Conservation (phyloP, 1,140 invertebrate species). For the Protaetia brevitarsis region DNA sequence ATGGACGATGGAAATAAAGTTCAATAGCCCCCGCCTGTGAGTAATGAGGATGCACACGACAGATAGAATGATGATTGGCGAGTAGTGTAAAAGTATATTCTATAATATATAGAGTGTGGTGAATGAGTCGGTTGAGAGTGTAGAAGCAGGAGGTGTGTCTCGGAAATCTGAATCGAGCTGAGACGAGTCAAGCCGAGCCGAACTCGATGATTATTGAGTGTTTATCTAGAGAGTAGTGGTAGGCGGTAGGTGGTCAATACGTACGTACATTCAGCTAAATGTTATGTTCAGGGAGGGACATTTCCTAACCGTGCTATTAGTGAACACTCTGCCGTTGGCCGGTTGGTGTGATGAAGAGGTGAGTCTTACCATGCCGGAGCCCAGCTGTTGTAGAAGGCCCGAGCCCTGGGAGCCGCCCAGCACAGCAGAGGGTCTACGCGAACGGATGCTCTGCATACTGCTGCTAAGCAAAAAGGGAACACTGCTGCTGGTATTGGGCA, state of each 20-base stretch:
- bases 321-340: constrained; percentile 63
- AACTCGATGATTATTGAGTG: constrained; percentile 2
- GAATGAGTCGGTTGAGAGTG: not conserved
- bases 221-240: constrained; percentile 13
- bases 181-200: too few species aligned
- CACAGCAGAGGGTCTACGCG: constrained; percentile 70
- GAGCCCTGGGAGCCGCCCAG: constrained; percentile 64
- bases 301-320: constrained; percentile 75
- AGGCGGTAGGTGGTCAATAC: constrained; percentile 42
- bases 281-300: constrained; percentile 67
- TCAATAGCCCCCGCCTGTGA: constrained; percentile 43
- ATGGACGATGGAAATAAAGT: not conserved
- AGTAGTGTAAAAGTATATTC: constrained; percentile 34
- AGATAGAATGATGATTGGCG: constrained; percentile 35
- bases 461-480: constrained; percentile 78
- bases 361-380: constrained; percentile 84
- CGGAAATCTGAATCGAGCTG: too few species aligned
- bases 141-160: too few species aligned
- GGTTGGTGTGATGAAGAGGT: constrained; percentile 59
- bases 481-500: constrained; percentile 84
- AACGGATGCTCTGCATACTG: constrained; percentile 78
- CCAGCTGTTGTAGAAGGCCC: constrained; percentile 76
- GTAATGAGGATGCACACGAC: constrained; percentile 35
- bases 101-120: too few species aligned
- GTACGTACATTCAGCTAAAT: constrained; percentile 49